A percentile compares a stretch with the other conserved stretches of the same genome.
These are phyloP conservation scores for Catocala nupta DNA, from an alignment of 2,888 invertebrate genomes.

Conservation along the genomic window DNA sequence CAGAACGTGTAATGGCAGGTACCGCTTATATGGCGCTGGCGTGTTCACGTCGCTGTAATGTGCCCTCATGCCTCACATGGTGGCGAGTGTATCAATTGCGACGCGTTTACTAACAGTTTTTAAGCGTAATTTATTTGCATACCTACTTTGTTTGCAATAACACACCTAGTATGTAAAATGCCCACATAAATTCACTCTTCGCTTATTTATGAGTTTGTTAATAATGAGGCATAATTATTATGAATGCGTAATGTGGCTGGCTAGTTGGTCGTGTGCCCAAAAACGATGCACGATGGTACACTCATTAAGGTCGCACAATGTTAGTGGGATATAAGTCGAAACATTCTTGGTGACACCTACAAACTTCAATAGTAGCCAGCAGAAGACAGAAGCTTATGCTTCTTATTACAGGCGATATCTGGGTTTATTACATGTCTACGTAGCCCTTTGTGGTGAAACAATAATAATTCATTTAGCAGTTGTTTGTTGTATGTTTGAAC, in stretches of 20 bases:
- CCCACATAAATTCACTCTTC: background rate
- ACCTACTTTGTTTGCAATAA: background rate
- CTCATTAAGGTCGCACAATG: too few species aligned
- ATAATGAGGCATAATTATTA: background rate
- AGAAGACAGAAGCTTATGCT: too few species aligned
- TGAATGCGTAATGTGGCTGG: background rate
- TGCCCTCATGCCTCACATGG: constrained; percentile 17
- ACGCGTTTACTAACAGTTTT: constrained; percentile 19
- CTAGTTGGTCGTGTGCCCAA: too few species aligned
- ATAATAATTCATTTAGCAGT: too few species aligned
- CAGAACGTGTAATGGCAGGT: constrained; percentile 16
- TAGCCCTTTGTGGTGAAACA: too few species aligned
- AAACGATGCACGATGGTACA: too few species aligned
- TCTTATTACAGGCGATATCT: too few species aligned
- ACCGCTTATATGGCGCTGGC: constrained; percentile 1
- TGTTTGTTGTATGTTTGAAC: background rate
- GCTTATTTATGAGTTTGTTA: background rate
- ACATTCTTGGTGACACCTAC: too few species aligned
- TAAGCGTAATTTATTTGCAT: constrained; percentile 6
- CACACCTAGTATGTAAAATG: background rate
- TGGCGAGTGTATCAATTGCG: constrained; percentile 19
- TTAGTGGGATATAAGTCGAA: too few species aligned
- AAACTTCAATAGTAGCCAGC: too few species aligned
- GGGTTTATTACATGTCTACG: too few species aligned
- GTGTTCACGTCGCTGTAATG: background rate